These are phyloP conservation scores for Myotis lucifugus DNA, from an alignment of 2,113 vertebrate species.

Conservation along the genomic window DNA sequence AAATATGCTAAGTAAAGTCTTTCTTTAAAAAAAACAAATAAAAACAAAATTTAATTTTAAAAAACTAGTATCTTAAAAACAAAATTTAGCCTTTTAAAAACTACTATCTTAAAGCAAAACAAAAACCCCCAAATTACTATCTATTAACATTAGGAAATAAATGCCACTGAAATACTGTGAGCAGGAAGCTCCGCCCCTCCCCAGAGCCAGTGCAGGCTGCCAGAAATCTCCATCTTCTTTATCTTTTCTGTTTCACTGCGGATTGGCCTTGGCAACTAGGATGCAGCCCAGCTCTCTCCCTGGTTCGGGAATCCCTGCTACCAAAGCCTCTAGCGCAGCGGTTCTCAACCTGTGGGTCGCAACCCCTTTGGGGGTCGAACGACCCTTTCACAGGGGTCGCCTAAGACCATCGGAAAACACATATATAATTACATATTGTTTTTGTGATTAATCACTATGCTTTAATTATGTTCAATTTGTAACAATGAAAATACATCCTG, in stretches of 20 bases:
- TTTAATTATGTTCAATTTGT: no score
- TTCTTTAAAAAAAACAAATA: neutral
- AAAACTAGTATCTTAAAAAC: neutral
- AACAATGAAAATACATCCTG: no score
- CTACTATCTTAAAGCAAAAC: neutral
- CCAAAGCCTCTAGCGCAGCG: no score
- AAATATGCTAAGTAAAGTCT: neutral
- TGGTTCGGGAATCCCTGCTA: fast-evolving
- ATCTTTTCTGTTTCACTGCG: neutral
- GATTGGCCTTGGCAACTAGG: neutral
- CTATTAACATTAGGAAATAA: neutral
- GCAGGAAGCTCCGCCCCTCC: neutral
- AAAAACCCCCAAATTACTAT: neutral
- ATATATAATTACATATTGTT: no score
- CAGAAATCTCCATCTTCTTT: fast-evolving
- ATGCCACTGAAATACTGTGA: neutral
- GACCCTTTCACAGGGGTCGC: no score
- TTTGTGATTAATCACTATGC: no score
- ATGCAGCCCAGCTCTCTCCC: neutral
- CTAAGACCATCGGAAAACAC: no score
- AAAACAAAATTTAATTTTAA: neutral
- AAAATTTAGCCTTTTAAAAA: neutral
- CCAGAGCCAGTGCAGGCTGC: neutral
- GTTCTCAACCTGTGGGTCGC: no score
- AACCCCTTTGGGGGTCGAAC: no score